phyloP scores from a whole-genome alignment of 64 coral and sea anemone species.

The Pachyseris speciosa region DNA sequence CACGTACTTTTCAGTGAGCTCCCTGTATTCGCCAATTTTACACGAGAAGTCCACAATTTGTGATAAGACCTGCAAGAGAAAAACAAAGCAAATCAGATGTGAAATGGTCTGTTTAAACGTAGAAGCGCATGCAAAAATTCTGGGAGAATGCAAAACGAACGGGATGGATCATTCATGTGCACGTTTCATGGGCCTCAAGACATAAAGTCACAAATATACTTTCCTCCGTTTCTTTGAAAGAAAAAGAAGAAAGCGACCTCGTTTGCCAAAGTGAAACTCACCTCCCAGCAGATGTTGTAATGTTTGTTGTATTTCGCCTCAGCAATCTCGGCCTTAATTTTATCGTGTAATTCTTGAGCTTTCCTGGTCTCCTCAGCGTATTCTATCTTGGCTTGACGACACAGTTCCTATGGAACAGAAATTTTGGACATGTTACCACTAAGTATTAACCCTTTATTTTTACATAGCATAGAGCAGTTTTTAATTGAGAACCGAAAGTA shows the following conservation, averaged over 20 bases:
- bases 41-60: slow-evolving; percentile 94
- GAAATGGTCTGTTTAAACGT: neutral
- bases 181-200: too few species aligned
- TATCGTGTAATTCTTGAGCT: slow-evolving; percentile 68
- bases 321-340: slow-evolving; percentile 66
- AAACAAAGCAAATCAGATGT: neutral
- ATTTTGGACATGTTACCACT: neutral
- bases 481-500: too few species aligned
- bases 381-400: slow-evolving; percentile 92
- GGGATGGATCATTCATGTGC: too few species aligned
- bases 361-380: slow-evolving; percentile 93
- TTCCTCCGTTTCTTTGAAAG: neutral
- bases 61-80: slow-evolving; percentile 74
- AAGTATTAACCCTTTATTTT: too few species aligned
- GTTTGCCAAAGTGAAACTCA: neutral
- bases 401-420: slow-evolving; percentile 83
- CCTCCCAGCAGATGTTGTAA: slow-evolving; percentile 85
- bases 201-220: too few species aligned
- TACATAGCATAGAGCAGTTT: too few species aligned
- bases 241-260: too few species aligned
- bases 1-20: slow-evolving; percentile 94
- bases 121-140: neutral
- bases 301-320: slow-evolving; percentile 93
- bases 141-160: neutral
- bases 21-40: slow-evolving; percentile 95